These are phyloP conservation scores for Leucoraja erinaceus DNA, from an alignment of 2,113 vertebrate species.

Conservation along the genomic window DNA sequence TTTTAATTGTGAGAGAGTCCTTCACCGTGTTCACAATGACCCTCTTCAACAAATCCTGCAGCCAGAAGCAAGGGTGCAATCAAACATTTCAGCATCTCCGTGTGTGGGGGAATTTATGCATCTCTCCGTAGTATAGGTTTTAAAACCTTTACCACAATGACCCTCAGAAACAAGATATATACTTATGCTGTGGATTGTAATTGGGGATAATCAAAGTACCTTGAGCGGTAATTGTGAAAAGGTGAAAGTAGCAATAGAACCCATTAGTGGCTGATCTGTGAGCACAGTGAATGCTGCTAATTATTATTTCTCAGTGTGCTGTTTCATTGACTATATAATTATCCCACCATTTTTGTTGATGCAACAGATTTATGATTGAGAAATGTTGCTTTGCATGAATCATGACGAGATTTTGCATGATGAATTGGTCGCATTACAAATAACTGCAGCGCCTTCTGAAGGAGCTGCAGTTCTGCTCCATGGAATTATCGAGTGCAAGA, in stretches of 20 bases:
- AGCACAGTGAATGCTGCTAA: not conserved
- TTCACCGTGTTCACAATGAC: not conserved
- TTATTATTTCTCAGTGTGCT: conserved; percentile 1
- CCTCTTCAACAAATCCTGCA: not conserved
- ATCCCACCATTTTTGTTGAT: conserved; percentile 5
- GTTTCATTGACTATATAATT: conserved; percentile 10
- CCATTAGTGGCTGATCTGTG: conserved; percentile 12
- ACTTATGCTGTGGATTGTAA: not conserved
- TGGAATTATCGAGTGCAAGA: not conserved
- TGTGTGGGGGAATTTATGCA: not conserved
- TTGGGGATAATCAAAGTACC: not conserved
- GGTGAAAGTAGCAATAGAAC: conserved; percentile 10
- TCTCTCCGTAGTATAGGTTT: not conserved
- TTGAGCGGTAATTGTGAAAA: conserved; percentile 1
- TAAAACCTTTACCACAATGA: not conserved
- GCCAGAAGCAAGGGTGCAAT: not conserved
- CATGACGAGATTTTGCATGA: not conserved
- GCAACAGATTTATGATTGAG: not conserved
- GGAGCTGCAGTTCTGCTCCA: not conserved
- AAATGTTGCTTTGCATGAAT: conserved; percentile 21
- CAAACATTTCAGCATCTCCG: not conserved
- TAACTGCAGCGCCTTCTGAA: not conserved
- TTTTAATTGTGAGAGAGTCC: not conserved
- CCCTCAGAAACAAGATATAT: not conserved
- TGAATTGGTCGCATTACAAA: not conserved